Base-by-base conservation (phyloP, 1,140 invertebrate genomes). In the Formica selysi region DNA sequence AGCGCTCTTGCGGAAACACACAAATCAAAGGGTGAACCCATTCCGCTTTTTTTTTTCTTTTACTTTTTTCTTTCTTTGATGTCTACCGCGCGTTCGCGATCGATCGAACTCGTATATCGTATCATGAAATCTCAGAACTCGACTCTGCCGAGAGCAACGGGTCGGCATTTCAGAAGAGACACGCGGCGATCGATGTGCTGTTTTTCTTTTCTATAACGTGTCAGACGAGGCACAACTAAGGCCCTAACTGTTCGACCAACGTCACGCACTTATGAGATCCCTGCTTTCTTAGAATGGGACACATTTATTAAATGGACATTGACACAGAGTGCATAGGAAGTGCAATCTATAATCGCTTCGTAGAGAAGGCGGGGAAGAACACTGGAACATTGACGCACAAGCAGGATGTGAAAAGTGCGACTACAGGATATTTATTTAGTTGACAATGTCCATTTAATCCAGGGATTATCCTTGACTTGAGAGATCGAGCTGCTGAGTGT, bases 391-490 rank as follows among this genome's bases (percentile, higher is more conserved):
- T 91, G 90, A 76, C 87, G 86, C 91, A 88, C 91, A 91, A 88
- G 90, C 80, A 67, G 84, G 89, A 87, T 57, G 87, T 76, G 73
- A 86, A 70, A 67, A 64, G 89, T 91, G 92, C 88, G 89, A 26
- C 91, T 92, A 93, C 78, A 29, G 91, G 86, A 78, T 61, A 76
- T 88, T 51, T 73, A 89, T 88, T 88, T 87, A 88, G 89, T 91
- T 88, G 91, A 87, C 93, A 95, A 95, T 95, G 94, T 94, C 94
- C 94, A 95, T 95, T 95, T 95, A 95, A 95, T 93, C 90, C 89
- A 91, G 91, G 91, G 91, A 94, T 93, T 91, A 88, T 92, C 88
- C 76, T 90, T 62, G 86, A 90, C 48, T 83, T 29, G 80, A 92
- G 91, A 91, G 88, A 86, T 91, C 87, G 89, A 91, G 90, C 91